These are phyloP conservation scores for Salvator merianae DNA, from an alignment of 2,113 vertebrate genomes.

Conservation along the genomic window DNA sequence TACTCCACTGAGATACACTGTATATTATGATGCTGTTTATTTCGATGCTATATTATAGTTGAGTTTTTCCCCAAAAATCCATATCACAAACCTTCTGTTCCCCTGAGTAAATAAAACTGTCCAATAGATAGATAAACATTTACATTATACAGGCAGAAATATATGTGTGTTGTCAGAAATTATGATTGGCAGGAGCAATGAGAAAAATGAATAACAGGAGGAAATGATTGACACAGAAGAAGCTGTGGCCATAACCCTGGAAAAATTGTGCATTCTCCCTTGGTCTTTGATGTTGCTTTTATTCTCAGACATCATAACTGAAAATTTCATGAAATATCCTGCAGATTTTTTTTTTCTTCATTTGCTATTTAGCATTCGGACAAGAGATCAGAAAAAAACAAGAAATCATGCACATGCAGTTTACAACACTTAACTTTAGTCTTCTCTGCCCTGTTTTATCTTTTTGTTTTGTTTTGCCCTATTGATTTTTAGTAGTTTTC, in stretches of 20 bases:
- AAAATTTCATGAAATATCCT: not conserved
- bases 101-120: not conserved
- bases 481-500: too few relatives aligned
- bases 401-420: too few relatives aligned
- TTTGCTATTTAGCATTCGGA: not conserved
- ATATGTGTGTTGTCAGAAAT: not conserved
- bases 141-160: not conserved
- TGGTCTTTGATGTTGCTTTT: not conserved
- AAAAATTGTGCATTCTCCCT: constrained; percentile 7
- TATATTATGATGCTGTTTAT: not conserved
- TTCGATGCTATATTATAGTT: not conserved
- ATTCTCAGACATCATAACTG: not conserved
- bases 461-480: too few relatives aligned
- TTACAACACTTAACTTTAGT: too few relatives aligned
- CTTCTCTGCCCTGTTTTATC: too few relatives aligned
- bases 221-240: constrained; percentile 18
- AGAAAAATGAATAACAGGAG: not conserved
- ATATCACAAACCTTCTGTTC: not conserved
- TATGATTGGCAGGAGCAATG: constrained; percentile 19
- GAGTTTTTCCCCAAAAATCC: not conserved
- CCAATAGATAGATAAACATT: not conserved
- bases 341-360: not conserved
- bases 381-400: not conserved
- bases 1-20: not conserved
- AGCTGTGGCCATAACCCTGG: constrained; percentile 8